These are phyloP conservation scores for Trichonephila inaurata DNA, from an alignment of 1,140 invertebrate genomes.

Conservation along the genomic window DNA sequence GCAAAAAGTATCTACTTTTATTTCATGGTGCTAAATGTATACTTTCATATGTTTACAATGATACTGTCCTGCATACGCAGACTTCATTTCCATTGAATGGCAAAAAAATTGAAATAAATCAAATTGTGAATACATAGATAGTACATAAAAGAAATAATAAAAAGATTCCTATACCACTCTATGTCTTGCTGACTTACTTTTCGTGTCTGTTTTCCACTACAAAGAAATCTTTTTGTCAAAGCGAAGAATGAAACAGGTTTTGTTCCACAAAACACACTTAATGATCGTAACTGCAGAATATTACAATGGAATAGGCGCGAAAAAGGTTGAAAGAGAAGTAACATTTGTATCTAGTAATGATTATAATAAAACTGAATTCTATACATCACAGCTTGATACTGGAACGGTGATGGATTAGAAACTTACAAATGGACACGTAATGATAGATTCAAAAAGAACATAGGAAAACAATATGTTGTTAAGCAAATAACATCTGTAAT, in stretches of 20 bases:
- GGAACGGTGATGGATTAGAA: too few relatives aligned
- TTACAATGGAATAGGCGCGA: background rate
- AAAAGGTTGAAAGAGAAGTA: background rate
- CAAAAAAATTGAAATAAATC: background rate
- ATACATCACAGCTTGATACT: background rate
- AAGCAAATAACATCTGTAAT: too few relatives aligned
- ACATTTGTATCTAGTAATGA: background rate
- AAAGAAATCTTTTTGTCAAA: background rate
- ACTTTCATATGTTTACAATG: too few relatives aligned
- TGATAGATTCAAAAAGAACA: too few relatives aligned
- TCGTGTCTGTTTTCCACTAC: background rate
- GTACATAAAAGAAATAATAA: background rate
- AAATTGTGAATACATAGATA: background rate
- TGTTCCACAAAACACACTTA: background rate
- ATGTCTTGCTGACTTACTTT: background rate
- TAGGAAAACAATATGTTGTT: too few relatives aligned
- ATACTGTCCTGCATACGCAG: too few relatives aligned
- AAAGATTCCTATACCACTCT: background rate
- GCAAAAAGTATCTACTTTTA: too few relatives aligned
- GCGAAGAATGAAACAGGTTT: background rate
- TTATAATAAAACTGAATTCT: background rate
- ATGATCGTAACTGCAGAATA: background rate
- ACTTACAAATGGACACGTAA: too few relatives aligned
- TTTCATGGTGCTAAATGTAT: too few relatives aligned
- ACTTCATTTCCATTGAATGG: constrained; percentile 4